A percentile compares a stretch with the other conserved stretches of the same genome.
phyloP scores from a whole-genome alignment of 1,140 invertebrate genomes.

The Episyrphus balteatus region DNA sequence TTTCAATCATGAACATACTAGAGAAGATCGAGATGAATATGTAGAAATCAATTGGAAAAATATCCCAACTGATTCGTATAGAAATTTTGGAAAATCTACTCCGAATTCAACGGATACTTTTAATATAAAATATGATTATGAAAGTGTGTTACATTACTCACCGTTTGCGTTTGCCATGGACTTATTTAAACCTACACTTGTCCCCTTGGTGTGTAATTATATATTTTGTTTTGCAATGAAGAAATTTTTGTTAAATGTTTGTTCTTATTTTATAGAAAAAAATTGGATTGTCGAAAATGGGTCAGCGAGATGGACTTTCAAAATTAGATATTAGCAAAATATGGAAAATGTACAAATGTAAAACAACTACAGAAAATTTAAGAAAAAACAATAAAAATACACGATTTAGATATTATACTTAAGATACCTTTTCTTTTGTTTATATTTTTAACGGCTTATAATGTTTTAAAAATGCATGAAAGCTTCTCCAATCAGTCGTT shows the following conservation, averaged over 20 bases:
- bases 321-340: constrained; percentile 25
- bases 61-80: constrained; percentile 33
- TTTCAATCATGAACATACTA: constrained; percentile 45
- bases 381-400: no score
- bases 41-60: constrained; percentile 43
- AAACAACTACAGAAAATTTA: neutral
- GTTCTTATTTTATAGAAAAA: neutral
- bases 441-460: no score
- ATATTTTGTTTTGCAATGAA: no score
- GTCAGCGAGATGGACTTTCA: constrained; percentile 19
- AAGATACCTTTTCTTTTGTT: no score
- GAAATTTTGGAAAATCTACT: constrained; percentile 26
- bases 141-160: constrained; percentile 42
- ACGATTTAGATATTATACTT: no score
- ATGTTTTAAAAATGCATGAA: no score
- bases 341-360: constrained; percentile 25
- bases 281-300: constrained; percentile 17
- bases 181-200: constrained; percentile 22
- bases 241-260: no score
- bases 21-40: constrained; percentile 42
- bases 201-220: constrained; percentile 10
- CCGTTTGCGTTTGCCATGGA: constrained; percentile 39
- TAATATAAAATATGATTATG: constrained; percentile 37
- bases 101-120: constrained; percentile 15
- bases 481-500: no score